A percentile compares a stretch with the other conserved stretches of the same genome.
phyloP scores from a whole-genome alignment of 92 coral and sea anemone genomes.

The Parazoanthus swiftii region DNA sequence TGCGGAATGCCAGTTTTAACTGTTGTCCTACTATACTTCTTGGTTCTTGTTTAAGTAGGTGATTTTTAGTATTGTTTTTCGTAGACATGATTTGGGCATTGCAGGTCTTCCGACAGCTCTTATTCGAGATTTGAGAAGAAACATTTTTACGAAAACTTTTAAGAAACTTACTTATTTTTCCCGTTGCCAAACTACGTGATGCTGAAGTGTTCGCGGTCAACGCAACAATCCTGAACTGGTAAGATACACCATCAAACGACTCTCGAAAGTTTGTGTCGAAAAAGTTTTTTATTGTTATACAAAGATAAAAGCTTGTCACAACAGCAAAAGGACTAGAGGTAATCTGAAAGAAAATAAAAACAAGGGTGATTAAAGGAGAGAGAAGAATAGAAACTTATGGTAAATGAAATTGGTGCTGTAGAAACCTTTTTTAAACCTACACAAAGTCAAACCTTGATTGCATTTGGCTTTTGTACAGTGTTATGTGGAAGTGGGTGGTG shows the following conservation, averaged over 20 bases:
- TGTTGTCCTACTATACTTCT: too few species aligned
- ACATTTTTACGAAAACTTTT: not conserved
- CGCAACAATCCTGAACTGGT: slow-evolving; percentile 35
- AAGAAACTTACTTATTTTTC: not conserved
- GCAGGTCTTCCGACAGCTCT: not conserved
- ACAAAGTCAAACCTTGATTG: not conserved
- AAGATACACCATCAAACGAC: slow-evolving; percentile 6
- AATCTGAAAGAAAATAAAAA: slow-evolving; percentile 14
- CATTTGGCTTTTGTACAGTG: too few species aligned
- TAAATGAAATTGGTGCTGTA: too few species aligned
- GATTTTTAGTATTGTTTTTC: not conserved
- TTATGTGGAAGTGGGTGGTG: too few species aligned
- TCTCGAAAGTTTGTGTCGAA: not conserved
- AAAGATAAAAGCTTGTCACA: slow-evolving; percentile 1
- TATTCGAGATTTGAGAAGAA: not conserved
- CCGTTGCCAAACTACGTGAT: slow-evolving; percentile 1
- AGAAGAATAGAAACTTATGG: too few species aligned
- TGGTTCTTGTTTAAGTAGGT: too few species aligned
- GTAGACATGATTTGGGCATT: too few species aligned
- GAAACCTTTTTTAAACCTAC: too few species aligned
- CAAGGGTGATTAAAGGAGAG: too few species aligned
- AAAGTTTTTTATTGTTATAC: not conserved
- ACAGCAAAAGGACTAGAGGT: not conserved
- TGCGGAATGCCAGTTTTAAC: too few species aligned
- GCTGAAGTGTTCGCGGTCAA: slow-evolving; percentile 14